phyloP scores from a whole-genome alignment of 2,888 invertebrate species.

The Tupiocoris notatus region DNA sequence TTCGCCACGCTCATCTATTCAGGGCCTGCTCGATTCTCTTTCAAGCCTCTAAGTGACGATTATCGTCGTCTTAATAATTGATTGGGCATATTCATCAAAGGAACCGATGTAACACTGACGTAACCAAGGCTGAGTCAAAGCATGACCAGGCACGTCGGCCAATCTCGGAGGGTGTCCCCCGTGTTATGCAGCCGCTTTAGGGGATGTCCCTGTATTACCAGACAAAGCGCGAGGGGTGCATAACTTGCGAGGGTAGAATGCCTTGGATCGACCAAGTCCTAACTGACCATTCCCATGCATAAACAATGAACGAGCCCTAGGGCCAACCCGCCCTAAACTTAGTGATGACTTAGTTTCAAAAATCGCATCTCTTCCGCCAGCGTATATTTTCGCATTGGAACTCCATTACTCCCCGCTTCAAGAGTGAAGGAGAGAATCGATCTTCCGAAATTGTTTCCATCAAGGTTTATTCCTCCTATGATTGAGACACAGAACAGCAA shows the following conservation, averaged over 20 bases:
- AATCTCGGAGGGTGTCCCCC: neutral
- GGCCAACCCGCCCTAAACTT: neutral
- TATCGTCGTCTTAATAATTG: neutral
- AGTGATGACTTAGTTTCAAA: neutral
- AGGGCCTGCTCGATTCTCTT: neutral
- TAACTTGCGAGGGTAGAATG: constrained; percentile 9
- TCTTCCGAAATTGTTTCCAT: too few species aligned
- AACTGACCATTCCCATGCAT: constrained; percentile 29
- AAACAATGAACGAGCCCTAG: neutral
- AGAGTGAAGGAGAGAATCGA: too few species aligned
- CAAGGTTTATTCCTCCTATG: too few species aligned
- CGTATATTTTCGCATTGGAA: too few species aligned
- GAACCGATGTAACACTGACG: neutral
- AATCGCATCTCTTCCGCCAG: too few species aligned
- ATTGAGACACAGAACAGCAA: too few species aligned
- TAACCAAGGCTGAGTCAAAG: neutral
- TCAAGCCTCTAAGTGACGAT: neutral
- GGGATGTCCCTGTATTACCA: neutral
- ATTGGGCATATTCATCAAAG: neutral
- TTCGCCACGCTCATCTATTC: too few species aligned
- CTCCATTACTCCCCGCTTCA: too few species aligned
- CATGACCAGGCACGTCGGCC: neutral
- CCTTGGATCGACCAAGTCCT: neutral
- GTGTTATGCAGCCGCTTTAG: neutral
- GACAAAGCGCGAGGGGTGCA: constrained; percentile 18